Conservation (phyloP, 2,113 vertebrate genomes). For the Casuarius casuarius region DNA sequence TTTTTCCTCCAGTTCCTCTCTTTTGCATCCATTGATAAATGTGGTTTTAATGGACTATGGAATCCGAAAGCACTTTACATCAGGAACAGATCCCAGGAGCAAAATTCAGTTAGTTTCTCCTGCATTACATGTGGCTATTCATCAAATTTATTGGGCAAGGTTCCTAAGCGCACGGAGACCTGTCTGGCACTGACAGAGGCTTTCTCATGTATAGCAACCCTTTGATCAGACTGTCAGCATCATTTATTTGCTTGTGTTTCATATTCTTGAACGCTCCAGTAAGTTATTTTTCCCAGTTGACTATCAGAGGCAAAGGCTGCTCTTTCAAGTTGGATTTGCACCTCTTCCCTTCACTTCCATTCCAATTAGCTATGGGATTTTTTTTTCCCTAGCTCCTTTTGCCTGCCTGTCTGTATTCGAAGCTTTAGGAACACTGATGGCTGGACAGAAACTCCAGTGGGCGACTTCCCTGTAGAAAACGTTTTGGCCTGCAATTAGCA, state of each 20-base stretch:
- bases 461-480: not conserved
- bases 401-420: not conserved
- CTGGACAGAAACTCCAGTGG: not conserved
- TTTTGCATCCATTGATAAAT: not conserved
- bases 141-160: not conserved
- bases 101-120: conserved; percentile 22
- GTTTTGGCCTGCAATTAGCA: not conserved
- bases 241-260: conserved; percentile 37
- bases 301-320: not conserved
- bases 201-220: not conserved
- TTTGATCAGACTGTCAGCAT: conserved; percentile 37
- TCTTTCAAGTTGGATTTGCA: conserved; percentile 47
- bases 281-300: conserved; percentile 25
- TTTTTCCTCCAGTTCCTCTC: not conserved
- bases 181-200: not conserved
- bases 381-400: not conserved
- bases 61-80: conserved; percentile 24
- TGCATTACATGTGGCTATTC: not conserved
- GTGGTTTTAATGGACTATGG: not conserved
- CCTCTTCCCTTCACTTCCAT: not conserved
- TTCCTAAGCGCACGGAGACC: not conserved
- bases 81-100: not conserved
- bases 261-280: not conserved
- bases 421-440: not conserved
- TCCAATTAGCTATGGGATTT: conserved; percentile 7